phyloP scores from a whole-genome alignment of 2,113 vertebrate genomes.

The Mystacornis crossleyi region DNA sequence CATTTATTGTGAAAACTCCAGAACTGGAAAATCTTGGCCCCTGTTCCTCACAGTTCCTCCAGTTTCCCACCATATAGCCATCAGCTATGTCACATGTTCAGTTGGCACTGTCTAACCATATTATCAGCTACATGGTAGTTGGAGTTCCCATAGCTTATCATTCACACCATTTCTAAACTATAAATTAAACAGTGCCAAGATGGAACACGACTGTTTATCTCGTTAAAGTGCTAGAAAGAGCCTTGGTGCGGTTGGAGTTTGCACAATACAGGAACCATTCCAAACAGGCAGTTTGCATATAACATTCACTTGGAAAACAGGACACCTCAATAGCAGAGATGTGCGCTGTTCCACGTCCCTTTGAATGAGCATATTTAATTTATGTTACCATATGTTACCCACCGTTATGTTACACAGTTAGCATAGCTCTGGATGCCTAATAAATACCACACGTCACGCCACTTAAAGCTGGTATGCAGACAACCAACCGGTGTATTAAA shows the following conservation, averaged over 20 bases:
- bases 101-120: background rate
- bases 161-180: background rate
- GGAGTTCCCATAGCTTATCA: background rate
- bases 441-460: fast-evolving
- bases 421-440: background rate
- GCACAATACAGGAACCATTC: background rate
- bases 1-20: background rate
- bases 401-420: background rate
- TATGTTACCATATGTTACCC: background rate
- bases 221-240: background rate
- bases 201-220: fast-evolving
- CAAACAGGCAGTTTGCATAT: background rate
- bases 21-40: background rate
- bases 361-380: background rate
- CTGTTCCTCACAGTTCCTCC: background rate
- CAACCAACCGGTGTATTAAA: background rate
- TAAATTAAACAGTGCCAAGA: background rate
- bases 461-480: background rate
- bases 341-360: background rate
- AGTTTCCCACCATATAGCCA: background rate
- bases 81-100: background rate
- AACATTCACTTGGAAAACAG: background rate
- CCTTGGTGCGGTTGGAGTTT: background rate
- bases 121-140: background rate
- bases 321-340: background rate